Evolutionary conservation across 1,140 invertebrate genomes (phyloP).

Genomic region (Dreissena rostriformis): DNA sequence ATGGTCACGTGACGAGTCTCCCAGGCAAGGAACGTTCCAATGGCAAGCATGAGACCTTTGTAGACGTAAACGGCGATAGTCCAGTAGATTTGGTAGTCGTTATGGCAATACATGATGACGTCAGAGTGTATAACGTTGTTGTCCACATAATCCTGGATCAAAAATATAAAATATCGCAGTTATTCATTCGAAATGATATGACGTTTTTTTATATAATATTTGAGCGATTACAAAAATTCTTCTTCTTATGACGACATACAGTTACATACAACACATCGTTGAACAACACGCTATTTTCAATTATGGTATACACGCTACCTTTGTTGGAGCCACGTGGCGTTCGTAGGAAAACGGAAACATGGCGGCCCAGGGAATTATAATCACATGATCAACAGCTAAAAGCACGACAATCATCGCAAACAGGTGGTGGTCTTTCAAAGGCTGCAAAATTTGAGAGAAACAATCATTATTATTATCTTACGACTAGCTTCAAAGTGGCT

Average conservation of each 20-base stretch:
- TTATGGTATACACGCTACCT: conserved; percentile 10
- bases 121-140: conserved; percentile 28
- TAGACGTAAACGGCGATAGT: conserved; percentile 55
- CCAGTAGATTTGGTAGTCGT: conserved; percentile 52
- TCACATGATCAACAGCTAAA: conserved; percentile 93
- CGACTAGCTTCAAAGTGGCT: too few species aligned
- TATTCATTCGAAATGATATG: too few species aligned
- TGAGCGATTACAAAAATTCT: too few species aligned
- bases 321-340: not conserved
- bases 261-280: too few species aligned
- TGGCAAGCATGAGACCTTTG: conserved; percentile 65
- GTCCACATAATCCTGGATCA: conserved; percentile 40
- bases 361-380: conserved; percentile 98
- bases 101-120: conserved; percentile 25
- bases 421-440: conserved; percentile 98
- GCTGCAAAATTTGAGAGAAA: conserved; percentile 85
- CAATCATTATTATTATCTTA: too few species aligned
- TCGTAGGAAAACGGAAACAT: conserved; percentile 85
- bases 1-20: conserved; percentile 67
- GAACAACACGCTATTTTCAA: not conserved
- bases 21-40: conserved; percentile 70
- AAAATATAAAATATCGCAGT: not conserved
- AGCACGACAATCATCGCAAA: conserved; percentile 97
- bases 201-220: too few species aligned
- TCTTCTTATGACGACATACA: too few species aligned